Base-by-base conservation (phyloP, 1,140 invertebrate species). In the Nautilus pompilius region DNA sequence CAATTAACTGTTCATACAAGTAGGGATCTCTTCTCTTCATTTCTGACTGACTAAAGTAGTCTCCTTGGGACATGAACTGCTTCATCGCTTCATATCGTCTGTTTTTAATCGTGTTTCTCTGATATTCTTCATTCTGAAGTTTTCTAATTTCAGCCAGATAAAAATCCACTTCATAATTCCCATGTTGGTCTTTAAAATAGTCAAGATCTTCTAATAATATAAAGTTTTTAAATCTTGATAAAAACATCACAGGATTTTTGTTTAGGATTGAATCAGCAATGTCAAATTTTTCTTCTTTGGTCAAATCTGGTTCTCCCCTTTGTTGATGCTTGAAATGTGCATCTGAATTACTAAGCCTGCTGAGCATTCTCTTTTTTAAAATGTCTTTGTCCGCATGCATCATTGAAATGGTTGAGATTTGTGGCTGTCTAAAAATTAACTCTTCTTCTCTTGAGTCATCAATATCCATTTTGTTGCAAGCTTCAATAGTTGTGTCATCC, bases 1-100 rank as follows among this genome's bases (percentile, higher is more conserved):
- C 93, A 58, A 96, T 84, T 59, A 97, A 82, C 72, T 95, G 89
- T 58, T 96, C 91, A 84, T 93, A 97, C 0, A 96, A 78, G 57
- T 93, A 84, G 0, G 94, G 94, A 82, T 94, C 93, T 67, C 95
- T 81, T 69, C 89, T 90, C 87, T 93, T 93, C 93, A 97, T 97
- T 86, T 94, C 91, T 62, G 87, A 87, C 78, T 96, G 92, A 79
- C 89, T 91, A 72, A 97, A 97, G 82, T 96, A 96, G 5, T 49
- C 58, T 41, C 90, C 86, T 62, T 90, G 86, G 26, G 83, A 75
- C 45, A 92, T 83, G 45, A 97, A 78, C 71, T 88, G 84, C 69
- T 91, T 88, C 74, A 96, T 83, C 10, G 93, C 93, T 76, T 90
- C 87, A 79, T 88, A 96, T 51, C 94, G 84, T 68, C 92, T 84